A percentile compares a stretch with the other conserved stretches of the same genome.
Conservation (phyloP, 2,113 vertebrate species). For the Sorex araneus region DNA sequence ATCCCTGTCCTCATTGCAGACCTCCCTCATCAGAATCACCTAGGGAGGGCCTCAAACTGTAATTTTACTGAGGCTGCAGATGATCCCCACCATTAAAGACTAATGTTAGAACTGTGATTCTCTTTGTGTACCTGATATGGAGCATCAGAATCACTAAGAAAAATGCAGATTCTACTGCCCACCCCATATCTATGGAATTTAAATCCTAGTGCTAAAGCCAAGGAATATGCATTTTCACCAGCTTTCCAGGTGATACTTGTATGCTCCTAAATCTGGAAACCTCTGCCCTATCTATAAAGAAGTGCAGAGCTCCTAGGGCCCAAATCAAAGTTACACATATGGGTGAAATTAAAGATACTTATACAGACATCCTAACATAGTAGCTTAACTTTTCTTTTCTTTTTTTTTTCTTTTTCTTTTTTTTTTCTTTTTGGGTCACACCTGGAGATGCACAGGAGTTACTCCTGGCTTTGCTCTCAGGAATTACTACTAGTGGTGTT, state of each 20-base stretch:
- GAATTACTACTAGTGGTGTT: too few species aligned
- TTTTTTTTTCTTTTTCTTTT: not conserved
- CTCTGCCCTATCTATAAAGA: not conserved
- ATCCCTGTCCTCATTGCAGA: not conserved
- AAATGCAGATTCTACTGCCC: not conserved
- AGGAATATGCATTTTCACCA: slow-evolving; percentile 28
- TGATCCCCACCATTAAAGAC: not conserved
- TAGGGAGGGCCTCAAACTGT: not conserved
- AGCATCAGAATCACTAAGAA: not conserved
- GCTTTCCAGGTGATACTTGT: not conserved
- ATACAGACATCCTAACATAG: not conserved
- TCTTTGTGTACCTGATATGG: not conserved
- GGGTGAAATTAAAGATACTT: not conserved
- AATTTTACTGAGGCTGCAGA: not conserved
- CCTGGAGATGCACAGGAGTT: too few species aligned
- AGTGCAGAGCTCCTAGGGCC: not conserved
- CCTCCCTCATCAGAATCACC: not conserved
- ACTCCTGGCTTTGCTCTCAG: too few species aligned
- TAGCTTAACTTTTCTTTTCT: not conserved
- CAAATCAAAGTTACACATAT: not conserved
- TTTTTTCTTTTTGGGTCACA: not conserved
- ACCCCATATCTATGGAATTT: not conserved
- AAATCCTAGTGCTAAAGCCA: not conserved
- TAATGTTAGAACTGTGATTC: not conserved
- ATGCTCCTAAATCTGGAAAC: not conserved